These are phyloP conservation scores for Tanytarsus gracilentus DNA, from an alignment of 2,888 invertebrate species.

Conservation along the genomic window DNA sequence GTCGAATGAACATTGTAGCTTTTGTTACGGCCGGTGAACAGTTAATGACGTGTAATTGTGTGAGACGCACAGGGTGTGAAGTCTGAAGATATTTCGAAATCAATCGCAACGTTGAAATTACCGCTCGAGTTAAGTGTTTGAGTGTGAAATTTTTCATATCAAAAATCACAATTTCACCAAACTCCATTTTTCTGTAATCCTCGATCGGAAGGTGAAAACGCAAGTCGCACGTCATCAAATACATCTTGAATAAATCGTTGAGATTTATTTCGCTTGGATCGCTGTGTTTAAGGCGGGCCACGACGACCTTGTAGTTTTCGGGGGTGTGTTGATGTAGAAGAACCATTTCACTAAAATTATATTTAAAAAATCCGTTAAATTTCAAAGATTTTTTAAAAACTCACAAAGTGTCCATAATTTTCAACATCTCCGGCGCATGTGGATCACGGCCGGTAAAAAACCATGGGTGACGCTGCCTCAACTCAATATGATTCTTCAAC, in stretches of 20 bases:
- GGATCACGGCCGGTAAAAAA: slow-evolving; percentile 54
- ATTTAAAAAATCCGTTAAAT: neutral
- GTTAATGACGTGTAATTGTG: slow-evolving; percentile 58
- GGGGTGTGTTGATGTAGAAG: slow-evolving; percentile 58
- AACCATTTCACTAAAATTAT: slow-evolving; percentile 46
- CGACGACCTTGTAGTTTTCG: slow-evolving; percentile 56
- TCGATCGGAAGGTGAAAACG: slow-evolving; percentile 48
- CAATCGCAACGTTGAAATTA: slow-evolving; percentile 53
- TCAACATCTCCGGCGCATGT: slow-evolving; percentile 45
- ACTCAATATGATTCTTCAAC: slow-evolving; percentile 43
- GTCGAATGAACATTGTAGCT: slow-evolving; percentile 52
- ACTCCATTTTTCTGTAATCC: slow-evolving; percentile 50
- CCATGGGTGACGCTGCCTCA: slow-evolving; percentile 51
- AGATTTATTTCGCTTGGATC: slow-evolving; percentile 57
- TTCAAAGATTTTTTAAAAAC: slow-evolving; percentile 33
- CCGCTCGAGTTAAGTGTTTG: slow-evolving; percentile 55
- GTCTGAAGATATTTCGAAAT: slow-evolving; percentile 62
- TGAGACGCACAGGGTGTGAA: slow-evolving; percentile 58
- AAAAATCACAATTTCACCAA: slow-evolving; percentile 63
- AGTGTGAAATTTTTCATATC: slow-evolving; percentile 57
- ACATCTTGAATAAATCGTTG: slow-evolving; percentile 56
- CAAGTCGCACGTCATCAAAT: slow-evolving; percentile 64
- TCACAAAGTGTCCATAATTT: slow-evolving; percentile 51
- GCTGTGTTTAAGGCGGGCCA: slow-evolving; percentile 54
- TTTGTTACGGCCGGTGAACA: slow-evolving; percentile 56